Base-by-base conservation (phyloP, 1,140 invertebrate genomes). In the Penaeus indicus region DNA sequence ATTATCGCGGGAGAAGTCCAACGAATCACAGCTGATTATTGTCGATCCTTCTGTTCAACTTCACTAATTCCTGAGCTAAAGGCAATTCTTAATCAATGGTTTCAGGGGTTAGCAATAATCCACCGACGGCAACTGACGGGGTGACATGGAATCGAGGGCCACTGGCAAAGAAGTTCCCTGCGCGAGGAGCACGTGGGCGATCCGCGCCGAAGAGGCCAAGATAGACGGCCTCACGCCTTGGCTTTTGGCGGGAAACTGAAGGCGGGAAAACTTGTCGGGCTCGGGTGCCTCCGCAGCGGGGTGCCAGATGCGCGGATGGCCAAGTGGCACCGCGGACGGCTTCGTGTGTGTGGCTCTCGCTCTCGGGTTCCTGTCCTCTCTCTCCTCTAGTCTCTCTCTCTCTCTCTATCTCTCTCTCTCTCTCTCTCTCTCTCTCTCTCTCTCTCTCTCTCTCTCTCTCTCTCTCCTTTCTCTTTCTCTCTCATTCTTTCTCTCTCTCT, bases 241-340 rank as follows among this genome's bases (percentile, higher is more conserved):
- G 78, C 63, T 87, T 87, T 87, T 87, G 85, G 85, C 85, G 85
- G 85, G 85, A 87, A 87, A 87, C 85, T 87, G 85, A 81, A 69
- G 78, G 82, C 82, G 64, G 82, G 82, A 84, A 84, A 84, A 84
- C 42, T 64, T 62, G 32, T 64, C 42, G 21, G 64, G 64, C 27
- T 21, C 54, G 42, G 81, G 62, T 32, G 25, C 22, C 25, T 38
- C 42, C 19, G 8, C 22, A 64, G 82, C 42, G n/a, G 60, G n/a
- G 60, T 47, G 75, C 75, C 79, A 22, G 79, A 81, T 60, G 79
- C 79, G 61, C 79, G 79, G 38, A 22, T n/a, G 64, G 16, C 60
- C 38, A 63, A 82, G 80, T 27, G 80, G 63, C 60, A 25, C 18
- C 47, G 60, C 32, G 80, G 19, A 27, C 21, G n/a, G n/a, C 25